A percentile compares a stretch with the other conserved stretches of the same genome.
Evolutionary conservation across 1,140 invertebrate species (phyloP).

Genomic region (Micrasema minimum): DNA sequence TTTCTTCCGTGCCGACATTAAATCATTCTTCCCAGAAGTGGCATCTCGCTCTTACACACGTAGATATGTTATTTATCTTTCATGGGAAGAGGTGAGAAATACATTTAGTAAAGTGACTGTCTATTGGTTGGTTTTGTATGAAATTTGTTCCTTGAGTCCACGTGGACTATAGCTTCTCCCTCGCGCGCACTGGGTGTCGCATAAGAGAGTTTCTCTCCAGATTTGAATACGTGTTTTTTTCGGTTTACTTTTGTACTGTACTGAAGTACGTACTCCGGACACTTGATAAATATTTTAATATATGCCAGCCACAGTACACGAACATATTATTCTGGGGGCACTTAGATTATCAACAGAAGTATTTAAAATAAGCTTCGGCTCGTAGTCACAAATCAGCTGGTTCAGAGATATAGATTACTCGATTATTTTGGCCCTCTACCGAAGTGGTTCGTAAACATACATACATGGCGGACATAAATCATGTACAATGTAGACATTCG

Average conservation of each 20-base stretch:
- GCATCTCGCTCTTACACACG: constrained; percentile 20
- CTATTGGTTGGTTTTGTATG: constrained; percentile 52
- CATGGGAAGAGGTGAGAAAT: constrained; percentile 52
- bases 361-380: constrained; percentile 35
- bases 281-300: constrained; percentile 54
- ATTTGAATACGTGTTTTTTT: constrained; percentile 29
- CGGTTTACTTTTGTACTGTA: constrained; percentile 50
- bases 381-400: constrained; percentile 30
- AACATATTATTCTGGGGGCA: constrained; percentile 22
- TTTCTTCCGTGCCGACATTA: constrained; percentile 26
- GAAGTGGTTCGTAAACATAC: not conserved
- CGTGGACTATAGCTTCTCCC: constrained; percentile 46
- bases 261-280: constrained; percentile 50
- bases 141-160: constrained; percentile 49
- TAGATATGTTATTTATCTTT: constrained; percentile 31
- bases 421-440: constrained; percentile 17
- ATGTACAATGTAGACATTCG: not conserved
- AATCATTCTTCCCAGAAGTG: constrained; percentile 27
- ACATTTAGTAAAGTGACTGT: constrained; percentile 49
- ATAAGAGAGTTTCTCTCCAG: constrained; percentile 33
- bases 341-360: constrained; percentile 35
- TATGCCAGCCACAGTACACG: constrained; percentile 40
- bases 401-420: constrained; percentile 13
- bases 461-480: constrained; percentile 7
- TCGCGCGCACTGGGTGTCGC: constrained; percentile 10